These are phyloP conservation scores for Helicolenus hilgendorfi DNA, from an alignment of 2,797 vertebrate genomes.

Conservation along the genomic window DNA sequence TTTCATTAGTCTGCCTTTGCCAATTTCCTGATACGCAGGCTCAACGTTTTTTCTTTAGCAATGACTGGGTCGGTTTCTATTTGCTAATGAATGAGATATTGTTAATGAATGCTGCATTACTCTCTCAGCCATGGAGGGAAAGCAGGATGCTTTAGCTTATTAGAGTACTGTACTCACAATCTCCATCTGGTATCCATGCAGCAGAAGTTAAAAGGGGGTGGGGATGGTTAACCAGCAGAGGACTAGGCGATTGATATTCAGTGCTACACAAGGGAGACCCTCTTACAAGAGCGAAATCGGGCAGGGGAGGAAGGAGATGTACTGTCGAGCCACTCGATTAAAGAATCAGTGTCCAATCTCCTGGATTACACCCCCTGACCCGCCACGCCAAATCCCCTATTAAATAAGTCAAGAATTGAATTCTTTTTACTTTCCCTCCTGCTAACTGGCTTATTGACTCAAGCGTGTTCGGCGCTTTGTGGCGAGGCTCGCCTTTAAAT, in stretches of 20 bases:
- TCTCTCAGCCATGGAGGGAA: slow-evolving; percentile 55
- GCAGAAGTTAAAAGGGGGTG: slow-evolving; percentile 20
- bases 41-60: slow-evolving; percentile 47
- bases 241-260: slow-evolving; percentile 74
- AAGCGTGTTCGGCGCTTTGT: slow-evolving; percentile 66
- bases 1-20: slow-evolving; percentile 68
- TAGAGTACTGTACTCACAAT: slow-evolving; percentile 58
- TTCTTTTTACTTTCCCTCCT: slow-evolving; percentile 62
- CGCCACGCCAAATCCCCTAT: slow-evolving; percentile 77
- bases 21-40: slow-evolving; percentile 67
- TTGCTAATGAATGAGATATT: slow-evolving; percentile 71
- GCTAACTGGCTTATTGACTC: slow-evolving; percentile 84
- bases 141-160: slow-evolving; percentile 49
- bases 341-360: slow-evolving; percentile 84
- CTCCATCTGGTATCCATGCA: slow-evolving; percentile 70
- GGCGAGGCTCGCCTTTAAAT: slow-evolving; percentile 62
- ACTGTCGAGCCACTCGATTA: slow-evolving; percentile 78
- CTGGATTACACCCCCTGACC: slow-evolving; percentile 84
- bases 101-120: slow-evolving; percentile 65
- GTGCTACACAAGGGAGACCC: slow-evolving; percentile 58
- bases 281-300: slow-evolving; percentile 51
- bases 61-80: slow-evolving; percentile 51
- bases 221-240: slow-evolving; percentile 8
- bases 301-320: slow-evolving; percentile 54
- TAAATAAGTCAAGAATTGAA: slow-evolving; percentile 80